These are phyloP conservation scores for Crenichthys baileyi DNA, from an alignment of 2,797 vertebrate genomes.

Conservation along the genomic window DNA sequence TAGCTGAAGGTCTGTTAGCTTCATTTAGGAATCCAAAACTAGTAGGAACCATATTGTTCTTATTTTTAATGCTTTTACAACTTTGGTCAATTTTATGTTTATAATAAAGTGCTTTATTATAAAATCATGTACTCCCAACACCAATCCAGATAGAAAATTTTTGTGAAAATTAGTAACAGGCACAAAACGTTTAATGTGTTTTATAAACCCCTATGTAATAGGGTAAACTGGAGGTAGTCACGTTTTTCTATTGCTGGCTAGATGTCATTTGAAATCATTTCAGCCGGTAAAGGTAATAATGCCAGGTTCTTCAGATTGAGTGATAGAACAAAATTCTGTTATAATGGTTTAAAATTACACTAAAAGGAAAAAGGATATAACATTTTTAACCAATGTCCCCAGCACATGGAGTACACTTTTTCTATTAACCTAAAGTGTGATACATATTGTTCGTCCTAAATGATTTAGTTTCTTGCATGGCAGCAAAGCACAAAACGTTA, in stretches of 20 bases:
- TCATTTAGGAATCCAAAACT: slow-evolving; percentile 12
- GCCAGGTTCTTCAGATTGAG: background rate
- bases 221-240: background rate
- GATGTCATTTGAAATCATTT: background rate
- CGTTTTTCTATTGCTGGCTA: background rate
- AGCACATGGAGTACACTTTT: slow-evolving; percentile 26
- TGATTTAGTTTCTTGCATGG: background rate
- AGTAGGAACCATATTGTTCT: slow-evolving; percentile 10
- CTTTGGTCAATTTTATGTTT: slow-evolving; percentile 3
- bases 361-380: background rate
- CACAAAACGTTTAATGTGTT: background rate
- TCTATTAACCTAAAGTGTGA: background rate
- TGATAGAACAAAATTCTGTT: background rate
- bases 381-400: background rate
- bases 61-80: background rate
- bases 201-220: background rate
- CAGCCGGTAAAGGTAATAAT: slow-evolving; percentile 25
- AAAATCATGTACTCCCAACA: background rate
- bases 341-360: background rate
- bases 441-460: background rate
- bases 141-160: background rate
- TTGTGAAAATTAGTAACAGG: background rate
- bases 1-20: background rate
- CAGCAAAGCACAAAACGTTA: background rate
- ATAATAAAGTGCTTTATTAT: background rate